Evolutionary conservation across 1,140 invertebrate genomes (phyloP), one percentile per base, ranked within the genome.

Genomic region (Kradibia gibbosae): DNA sequence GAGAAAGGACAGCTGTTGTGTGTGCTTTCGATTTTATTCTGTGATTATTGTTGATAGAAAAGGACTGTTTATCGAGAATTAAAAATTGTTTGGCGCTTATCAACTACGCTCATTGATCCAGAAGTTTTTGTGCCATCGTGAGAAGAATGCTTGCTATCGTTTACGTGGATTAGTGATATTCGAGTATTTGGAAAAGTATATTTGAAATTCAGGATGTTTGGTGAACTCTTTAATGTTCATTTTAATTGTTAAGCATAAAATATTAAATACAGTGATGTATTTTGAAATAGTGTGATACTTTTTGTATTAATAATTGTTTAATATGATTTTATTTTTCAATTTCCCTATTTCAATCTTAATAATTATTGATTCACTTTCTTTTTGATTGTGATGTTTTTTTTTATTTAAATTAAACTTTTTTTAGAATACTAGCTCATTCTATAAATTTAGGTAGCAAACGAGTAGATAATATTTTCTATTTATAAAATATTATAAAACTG

Each of bases 1-100:
- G 42, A 80, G 39, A 36, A 75, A 45, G 13, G 31, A 60, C 72
- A 81, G 72, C 78, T 73, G 50, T 80, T 80, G 78, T 81, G 79
- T 53, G 79, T 81, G 79, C 77, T 53, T 42, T 53, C 31, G 28
- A 62, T 70, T 65, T 71, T 31, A 48, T 36, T 57, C 53, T 62
- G 77, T 71, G 65, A 55, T 31, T 3, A 36, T 8, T 31, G 31
- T 25, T 34, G 11, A 34, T n/a, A 3, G 1, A 70, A 55, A 78
- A 78, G 77, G 77, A 78, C 77, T 78, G 77, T 78, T 53, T 42
- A 70, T 60, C 42, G 10, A n/a, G n/a, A n/a, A n/a, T 7, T 60
- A 25, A n/a, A 15, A 22, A 74, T 73, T 73, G 48, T 34, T 73
- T 22, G 8, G 8, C n/a, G 39, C 25, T 10, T n/a, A 67, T 3